Conservation (phyloP, 2,888 invertebrate genomes). For the Altica lythri region DNA sequence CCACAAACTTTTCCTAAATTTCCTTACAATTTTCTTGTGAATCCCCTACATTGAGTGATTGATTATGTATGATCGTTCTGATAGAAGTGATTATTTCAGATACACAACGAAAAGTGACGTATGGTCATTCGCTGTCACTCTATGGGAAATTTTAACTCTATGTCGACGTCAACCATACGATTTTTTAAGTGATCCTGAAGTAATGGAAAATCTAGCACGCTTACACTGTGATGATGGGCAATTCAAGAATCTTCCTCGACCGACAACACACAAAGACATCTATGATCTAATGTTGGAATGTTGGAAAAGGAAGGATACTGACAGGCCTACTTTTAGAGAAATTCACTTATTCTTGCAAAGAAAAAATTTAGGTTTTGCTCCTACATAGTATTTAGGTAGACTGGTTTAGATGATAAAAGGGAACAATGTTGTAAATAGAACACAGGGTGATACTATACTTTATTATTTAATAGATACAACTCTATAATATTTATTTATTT, state of each 20-base stretch:
- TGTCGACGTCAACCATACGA: slow-evolving; percentile 80
- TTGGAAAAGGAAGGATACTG: slow-evolving; percentile 77
- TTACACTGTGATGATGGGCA: slow-evolving; percentile 67
- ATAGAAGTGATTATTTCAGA: slow-evolving; percentile 29
- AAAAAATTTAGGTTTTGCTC: slow-evolving; percentile 68
- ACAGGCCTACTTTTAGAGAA: slow-evolving; percentile 79
- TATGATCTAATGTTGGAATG: slow-evolving; percentile 85
- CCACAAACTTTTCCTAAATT: too few relatives aligned
- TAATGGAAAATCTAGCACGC: slow-evolving; percentile 79
- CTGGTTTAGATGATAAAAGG: slow-evolving; percentile 49
- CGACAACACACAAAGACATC: slow-evolving; percentile 69
- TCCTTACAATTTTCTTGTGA: too few relatives aligned
- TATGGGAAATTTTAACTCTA: slow-evolving; percentile 83
- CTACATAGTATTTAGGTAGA: slow-evolving; percentile 57
- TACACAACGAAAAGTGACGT: slow-evolving; percentile 90
- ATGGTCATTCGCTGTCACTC: slow-evolving; percentile 87
- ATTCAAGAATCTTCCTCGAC: slow-evolving; percentile 68
- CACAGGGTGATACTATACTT: slow-evolving; percentile 56
- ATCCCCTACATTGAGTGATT: too few relatives aligned
- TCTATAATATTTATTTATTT: slow-evolving; percentile 17
- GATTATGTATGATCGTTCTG: too few relatives aligned
- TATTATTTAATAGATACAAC: slow-evolving; percentile 12
- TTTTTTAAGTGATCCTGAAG: slow-evolving; percentile 74
- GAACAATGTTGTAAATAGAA: slow-evolving; percentile 56
- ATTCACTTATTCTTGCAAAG: slow-evolving; percentile 81